Percentiles rank a stretch among this genome's conserved stretches.
These are phyloP conservation scores for Teleogryllus occipitalis DNA, from an alignment of 1,140 invertebrate genomes.

Conservation along the genomic window DNA sequence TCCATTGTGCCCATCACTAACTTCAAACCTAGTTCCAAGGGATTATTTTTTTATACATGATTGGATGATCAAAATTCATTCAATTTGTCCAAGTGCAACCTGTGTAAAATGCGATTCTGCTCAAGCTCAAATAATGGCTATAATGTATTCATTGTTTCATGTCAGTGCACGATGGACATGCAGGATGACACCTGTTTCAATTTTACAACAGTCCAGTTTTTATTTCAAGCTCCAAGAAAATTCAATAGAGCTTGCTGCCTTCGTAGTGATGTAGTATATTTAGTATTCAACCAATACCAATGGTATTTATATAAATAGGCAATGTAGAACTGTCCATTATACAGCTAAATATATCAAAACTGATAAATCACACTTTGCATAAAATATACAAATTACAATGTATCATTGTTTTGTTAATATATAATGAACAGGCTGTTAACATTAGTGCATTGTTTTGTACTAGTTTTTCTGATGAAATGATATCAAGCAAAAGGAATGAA, in stretches of 20 bases:
- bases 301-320: neutral
- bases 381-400: neutral
- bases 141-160: neutral
- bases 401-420: slow-evolving; percentile 2
- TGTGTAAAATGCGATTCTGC: neutral
- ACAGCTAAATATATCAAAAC: neutral
- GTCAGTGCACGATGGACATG: neutral
- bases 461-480: neutral
- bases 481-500: neutral
- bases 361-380: neutral
- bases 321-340: neutral
- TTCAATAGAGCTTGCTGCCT: neutral
- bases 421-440: neutral
- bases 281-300: neutral
- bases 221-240: neutral
- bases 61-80: neutral
- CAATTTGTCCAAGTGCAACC: neutral
- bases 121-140: neutral
- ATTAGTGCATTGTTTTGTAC: slow-evolving; percentile 1
- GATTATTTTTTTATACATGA: neutral
- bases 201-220: neutral
- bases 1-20: slow-evolving; percentile 3
- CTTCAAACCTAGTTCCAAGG: neutral
- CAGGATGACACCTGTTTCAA: neutral
- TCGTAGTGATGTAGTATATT: neutral